Evolutionary conservation across 2,113 vertebrate genomes (phyloP), one percentile per base, ranked within the genome.

Genomic region (Atractosteus spatula): DNA sequence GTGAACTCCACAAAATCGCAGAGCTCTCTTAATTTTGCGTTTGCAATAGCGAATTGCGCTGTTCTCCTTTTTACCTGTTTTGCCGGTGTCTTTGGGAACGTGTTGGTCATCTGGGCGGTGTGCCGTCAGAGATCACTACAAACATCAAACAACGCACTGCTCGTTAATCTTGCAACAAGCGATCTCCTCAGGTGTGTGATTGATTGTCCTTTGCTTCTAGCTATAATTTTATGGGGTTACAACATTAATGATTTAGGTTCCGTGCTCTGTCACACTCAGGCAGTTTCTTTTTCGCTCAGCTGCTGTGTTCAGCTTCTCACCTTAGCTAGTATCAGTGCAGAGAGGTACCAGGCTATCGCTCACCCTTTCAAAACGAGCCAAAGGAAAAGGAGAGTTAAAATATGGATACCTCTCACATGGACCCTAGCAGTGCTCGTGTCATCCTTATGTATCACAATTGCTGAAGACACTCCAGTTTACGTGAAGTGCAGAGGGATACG

Each of bases 391-490:
- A 29, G 44, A 29, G 8, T 55, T n/a, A 16, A 55, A 10, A 29
- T 68, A 4, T 55, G 16, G n/a, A 55, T 68, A 16, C 16, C 47
- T 13, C 51, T 68, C 45, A 68, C 69, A 5, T 70, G 69, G 69
- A 13, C 47, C 4, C 3, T 8, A 11, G 69, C 42, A 7, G 13
- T n/a, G 12, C 55, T 59, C 29, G 12, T 11, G 7, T 42, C 55
- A 13, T 3, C 41, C 10, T 3, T 55, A 1, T 54, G 45, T 41
- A 16, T 85, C 14, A 67, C 68, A 0, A 85, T 79, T 64, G 47
- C 85, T 0, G 85, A 76, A 68, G 85, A 90, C 76, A 87, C 86
- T 0, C 84, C 86, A 0, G 80, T 91, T 42, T 75, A 89, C 62
- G 10, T 78, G 4, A 82, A 69, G 73, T 92, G 91, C 73, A 77